A percentile compares a stretch with the other conserved stretches of the same genome.
Evolutionary conservation across 2,113 vertebrate genomes (phyloP).

Genomic region (Mormyrus lacerda): DNA sequence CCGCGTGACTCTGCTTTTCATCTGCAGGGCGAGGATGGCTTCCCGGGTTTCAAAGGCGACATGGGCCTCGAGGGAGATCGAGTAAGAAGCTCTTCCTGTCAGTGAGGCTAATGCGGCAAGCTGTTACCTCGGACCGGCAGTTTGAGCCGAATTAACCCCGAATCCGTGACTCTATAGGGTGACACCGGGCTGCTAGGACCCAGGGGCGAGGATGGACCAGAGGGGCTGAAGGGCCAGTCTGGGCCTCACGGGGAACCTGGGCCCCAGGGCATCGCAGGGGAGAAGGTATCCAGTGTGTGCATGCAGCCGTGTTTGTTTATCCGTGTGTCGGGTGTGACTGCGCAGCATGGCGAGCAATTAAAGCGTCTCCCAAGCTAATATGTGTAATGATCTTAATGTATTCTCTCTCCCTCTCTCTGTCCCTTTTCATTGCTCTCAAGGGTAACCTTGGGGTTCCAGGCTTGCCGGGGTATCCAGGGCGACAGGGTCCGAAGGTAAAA

Average conservation of each 20-base stretch:
- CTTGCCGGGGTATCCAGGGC: conserved; percentile 69
- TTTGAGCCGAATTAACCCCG: background rate
- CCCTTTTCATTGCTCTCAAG: conserved; percentile 35
- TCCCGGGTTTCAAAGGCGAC: conserved; percentile 83
- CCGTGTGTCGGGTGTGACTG: conserved; percentile 19
- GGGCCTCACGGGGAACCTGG: conserved; percentile 69
- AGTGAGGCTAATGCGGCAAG: background rate
- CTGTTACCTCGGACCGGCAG: background rate
- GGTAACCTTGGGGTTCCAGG: conserved; percentile 69
- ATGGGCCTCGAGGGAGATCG: conserved; percentile 75
- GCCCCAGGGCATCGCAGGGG: conserved; percentile 62
- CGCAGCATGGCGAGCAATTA: conserved; percentile 4
- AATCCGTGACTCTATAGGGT: conserved; percentile 59
- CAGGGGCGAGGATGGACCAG: conserved; percentile 78
- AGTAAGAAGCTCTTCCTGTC: conserved; percentile 55
- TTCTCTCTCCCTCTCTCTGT: background rate
- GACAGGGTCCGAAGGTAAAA: conserved; percentile 67
- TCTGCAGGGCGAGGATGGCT: conserved; percentile 83
- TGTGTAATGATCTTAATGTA: conserved; percentile 1
- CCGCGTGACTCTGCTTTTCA: background rate
- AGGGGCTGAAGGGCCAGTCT: conserved; percentile 75
- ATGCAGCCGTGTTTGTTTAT: background rate
- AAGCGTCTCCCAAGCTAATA: background rate
- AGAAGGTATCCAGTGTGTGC: conserved; percentile 66
- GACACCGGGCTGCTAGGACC: conserved; percentile 59